Conservation (phyloP, 2,888 invertebrate species). For the Notodonta dromedarius region DNA sequence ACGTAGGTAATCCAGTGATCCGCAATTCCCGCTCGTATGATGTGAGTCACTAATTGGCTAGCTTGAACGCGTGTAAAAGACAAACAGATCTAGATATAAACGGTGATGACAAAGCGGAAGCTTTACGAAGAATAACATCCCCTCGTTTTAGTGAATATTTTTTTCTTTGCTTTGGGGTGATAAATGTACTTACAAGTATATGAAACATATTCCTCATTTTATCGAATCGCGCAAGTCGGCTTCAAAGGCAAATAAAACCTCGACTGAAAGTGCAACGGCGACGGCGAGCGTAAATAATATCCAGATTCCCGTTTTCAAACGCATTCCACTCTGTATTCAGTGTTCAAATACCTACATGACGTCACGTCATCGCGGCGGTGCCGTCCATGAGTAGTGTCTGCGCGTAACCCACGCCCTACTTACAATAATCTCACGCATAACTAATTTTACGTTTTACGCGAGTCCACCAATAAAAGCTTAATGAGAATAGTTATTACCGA, state of each 20-base stretch:
- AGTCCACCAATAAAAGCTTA: conserved; percentile 1
- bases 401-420: conserved; percentile 13
- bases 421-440: conserved; percentile 19
- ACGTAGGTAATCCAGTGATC: no score
- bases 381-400: conserved; percentile 1
- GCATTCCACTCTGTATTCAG: not conserved
- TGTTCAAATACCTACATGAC: no score
- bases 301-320: not conserved
- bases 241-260: not conserved
- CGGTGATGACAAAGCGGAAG: no score
- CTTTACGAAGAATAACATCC: no score
- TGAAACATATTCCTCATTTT: not conserved
- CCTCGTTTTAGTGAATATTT: no score
- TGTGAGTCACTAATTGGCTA: no score
- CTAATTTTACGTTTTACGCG: conserved; percentile 10
- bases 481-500: conserved; percentile 15
- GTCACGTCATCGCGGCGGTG: not conserved
- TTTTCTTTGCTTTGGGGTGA: no score
- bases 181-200: no score
- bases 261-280: not conserved
- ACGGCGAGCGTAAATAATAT: not conserved
- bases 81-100: no score
- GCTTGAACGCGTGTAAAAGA: no score
- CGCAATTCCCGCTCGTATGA: no score
- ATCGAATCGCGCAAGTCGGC: not conserved